These are phyloP conservation scores for Otolemur crassicaudatus DNA, from an alignment of 2,797 vertebrate genomes.

Conservation along the genomic window DNA sequence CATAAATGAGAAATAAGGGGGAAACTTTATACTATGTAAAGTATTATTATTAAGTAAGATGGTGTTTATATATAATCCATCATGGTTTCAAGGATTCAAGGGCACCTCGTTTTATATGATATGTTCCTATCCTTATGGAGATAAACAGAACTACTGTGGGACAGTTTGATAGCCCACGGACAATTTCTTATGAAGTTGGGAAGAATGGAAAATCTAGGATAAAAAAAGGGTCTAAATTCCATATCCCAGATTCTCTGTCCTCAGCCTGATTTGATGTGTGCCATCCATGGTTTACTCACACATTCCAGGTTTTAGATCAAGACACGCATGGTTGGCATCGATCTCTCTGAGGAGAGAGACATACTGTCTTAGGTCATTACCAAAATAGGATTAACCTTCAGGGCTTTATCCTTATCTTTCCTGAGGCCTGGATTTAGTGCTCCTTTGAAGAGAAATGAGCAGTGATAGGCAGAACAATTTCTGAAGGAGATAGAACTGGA, in stretches of 20 bases:
- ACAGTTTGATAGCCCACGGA: not conserved
- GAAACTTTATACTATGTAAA: not conserved
- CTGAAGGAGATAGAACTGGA: not conserved
- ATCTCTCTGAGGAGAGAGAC: not conserved
- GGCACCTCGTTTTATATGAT: not conserved
- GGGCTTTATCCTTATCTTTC: not conserved
- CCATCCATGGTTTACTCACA: not conserved
- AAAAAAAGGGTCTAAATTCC: not conserved
- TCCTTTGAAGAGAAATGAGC: not conserved
- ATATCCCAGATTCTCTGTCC: not conserved
- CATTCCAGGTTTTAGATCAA: not conserved
- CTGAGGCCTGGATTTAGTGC: not conserved
- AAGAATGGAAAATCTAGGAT: not conserved
- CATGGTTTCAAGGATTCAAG: slow-evolving; percentile 1
- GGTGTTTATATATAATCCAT: not conserved
- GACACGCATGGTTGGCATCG: not conserved
- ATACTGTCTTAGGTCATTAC: not conserved
- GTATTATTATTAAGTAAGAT: slow-evolving; percentile 50
- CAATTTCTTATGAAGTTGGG: slow-evolving; percentile 2
- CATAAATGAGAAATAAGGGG: slow-evolving; percentile 1
- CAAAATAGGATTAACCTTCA: not conserved
- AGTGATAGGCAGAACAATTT: not conserved
- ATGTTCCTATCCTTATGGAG: not conserved
- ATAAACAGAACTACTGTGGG: not conserved
- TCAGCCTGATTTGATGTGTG: not conserved